A percentile compares a stretch with the other conserved stretches of the same genome.
Conservation (phyloP, 2,113 vertebrate genomes). For the Spermophilus dauricus region DNA sequence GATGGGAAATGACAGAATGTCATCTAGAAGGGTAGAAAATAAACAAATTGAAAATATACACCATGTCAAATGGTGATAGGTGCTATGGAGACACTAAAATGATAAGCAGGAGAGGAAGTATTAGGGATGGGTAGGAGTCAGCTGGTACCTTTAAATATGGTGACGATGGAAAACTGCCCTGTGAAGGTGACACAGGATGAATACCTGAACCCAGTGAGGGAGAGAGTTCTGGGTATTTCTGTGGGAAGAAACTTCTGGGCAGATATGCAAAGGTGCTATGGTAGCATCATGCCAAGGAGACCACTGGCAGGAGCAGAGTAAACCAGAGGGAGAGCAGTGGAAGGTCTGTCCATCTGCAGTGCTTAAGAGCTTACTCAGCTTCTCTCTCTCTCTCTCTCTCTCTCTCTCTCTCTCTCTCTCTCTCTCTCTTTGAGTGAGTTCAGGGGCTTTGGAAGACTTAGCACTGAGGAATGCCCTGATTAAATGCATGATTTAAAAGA, state of each 20-base stretch:
- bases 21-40: background rate
- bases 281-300: background rate
- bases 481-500: conserved; percentile 31
- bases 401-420: too few relatives aligned
- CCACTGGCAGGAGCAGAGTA: background rate
- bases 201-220: background rate
- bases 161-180: background rate
- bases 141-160: background rate
- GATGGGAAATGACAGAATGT: background rate
- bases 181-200: background rate
- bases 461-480: background rate
- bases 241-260: background rate
- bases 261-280: background rate
- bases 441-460: background rate
- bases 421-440: background rate
- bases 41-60: background rate
- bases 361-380: background rate
- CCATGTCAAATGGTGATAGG: background rate
- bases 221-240: background rate
- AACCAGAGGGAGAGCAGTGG: background rate
- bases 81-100: background rate
- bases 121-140: background rate
- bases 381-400: too few relatives aligned
- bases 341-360: background rate
- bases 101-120: background rate